phyloP scores from a whole-genome alignment of 35 echinoderm and acorn worm genomes.

The Stichopus chloronotus region DNA sequence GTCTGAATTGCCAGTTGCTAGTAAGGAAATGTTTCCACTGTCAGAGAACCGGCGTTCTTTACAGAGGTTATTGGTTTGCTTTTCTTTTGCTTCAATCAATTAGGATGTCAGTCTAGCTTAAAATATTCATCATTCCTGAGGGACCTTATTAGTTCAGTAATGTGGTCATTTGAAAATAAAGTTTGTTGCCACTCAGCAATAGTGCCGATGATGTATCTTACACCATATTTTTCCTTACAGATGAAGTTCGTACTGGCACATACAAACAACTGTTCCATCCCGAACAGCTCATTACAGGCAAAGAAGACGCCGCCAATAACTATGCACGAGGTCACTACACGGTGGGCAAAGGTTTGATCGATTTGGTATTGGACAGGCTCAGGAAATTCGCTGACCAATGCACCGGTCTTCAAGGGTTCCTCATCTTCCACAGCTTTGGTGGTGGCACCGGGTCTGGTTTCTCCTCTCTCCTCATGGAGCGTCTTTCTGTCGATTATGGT shows the following conservation, averaged over 20 bases:
- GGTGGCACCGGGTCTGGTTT: constrained; percentile 86
- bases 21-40: too few relatives aligned
- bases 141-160: too few relatives aligned
- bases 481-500: constrained; percentile 89
- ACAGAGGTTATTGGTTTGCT: too few relatives aligned
- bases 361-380: constrained; percentile 64
- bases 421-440: constrained; percentile 93
- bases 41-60: too few relatives aligned
- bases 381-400: constrained; percentile 85
- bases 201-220: neutral
- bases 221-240: constrained; percentile 8
- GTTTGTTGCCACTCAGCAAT: too few relatives aligned
- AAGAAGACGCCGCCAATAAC: constrained; percentile 49
- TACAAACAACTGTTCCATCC: constrained; percentile 67
- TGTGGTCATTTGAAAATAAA: too few relatives aligned
- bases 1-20: too few relatives aligned
- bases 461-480: constrained; percentile 80
- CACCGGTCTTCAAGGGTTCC: constrained; percentile 85
- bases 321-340: constrained; percentile 30
- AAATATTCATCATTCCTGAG: too few relatives aligned
- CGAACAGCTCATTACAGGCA: constrained; percentile 52
- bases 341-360: constrained; percentile 70
- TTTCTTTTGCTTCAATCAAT: too few relatives aligned
- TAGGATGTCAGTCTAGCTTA: too few relatives aligned
- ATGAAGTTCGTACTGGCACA: constrained; percentile 82